Conservation (phyloP, 2,113 vertebrate species). For the Clarias batrachus region DNA sequence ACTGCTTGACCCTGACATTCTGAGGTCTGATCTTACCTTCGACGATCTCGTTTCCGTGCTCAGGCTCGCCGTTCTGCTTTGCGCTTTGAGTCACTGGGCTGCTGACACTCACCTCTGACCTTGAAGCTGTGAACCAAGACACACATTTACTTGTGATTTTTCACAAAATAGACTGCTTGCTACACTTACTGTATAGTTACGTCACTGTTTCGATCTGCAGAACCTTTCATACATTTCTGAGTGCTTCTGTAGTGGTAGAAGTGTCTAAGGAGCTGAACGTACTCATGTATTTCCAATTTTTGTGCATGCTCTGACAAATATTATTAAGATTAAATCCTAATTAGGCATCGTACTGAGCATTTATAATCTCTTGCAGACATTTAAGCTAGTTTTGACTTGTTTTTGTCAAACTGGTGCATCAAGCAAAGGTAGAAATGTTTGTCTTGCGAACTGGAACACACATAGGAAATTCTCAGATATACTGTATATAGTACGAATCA, state of each 20-base stretch:
- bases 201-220: neutral
- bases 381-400: neutral
- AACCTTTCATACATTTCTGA: neutral
- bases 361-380: neutral
- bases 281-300: neutral
- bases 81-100: constrained; percentile 22
- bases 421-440: neutral
- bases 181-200: neutral
- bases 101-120: constrained; percentile 44
- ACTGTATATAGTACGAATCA: too few species aligned
- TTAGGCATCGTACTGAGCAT: neutral
- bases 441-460: neutral
- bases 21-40: constrained; percentile 52
- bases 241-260: neutral
- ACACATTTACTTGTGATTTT: neutral
- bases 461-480: neutral
- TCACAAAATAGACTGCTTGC: neutral
- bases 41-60: constrained; percentile 47
- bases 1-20: neutral
- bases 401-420: neutral
- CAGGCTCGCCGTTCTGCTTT: constrained; percentile 22
- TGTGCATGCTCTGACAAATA: neutral
- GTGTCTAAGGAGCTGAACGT: neutral
- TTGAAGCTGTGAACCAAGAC: constrained; percentile 35
- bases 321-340: neutral